Evolutionary conservation across 2,888 invertebrate species (phyloP).

Genomic region (Stenolophus ochropezus): DNA sequence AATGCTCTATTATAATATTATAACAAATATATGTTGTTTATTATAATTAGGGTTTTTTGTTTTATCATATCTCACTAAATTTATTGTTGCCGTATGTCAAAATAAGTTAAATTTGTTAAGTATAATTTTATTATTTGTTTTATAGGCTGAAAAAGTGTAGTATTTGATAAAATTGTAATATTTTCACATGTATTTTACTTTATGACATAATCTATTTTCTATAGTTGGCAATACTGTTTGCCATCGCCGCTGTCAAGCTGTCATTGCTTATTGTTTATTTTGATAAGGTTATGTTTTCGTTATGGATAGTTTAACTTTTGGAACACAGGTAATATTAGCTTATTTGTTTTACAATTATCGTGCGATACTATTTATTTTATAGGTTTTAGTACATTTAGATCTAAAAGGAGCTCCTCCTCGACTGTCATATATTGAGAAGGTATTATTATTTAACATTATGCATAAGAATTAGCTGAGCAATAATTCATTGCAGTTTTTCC

Average conservation of each 20-base stretch:
- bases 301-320: constrained; percentile 74
- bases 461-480: not conserved
- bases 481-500: constrained; percentile 75
- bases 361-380: constrained; percentile 62
- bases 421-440: constrained; percentile 77
- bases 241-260: not conserved
- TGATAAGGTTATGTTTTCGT: constrained; percentile 62
- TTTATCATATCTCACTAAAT: too few relatives aligned
- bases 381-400: constrained; percentile 81
- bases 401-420: constrained; percentile 85
- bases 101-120: too few relatives aligned
- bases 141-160: too few relatives aligned
- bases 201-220: too few relatives aligned
- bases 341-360: constrained; percentile 52
- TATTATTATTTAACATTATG: constrained; percentile 63
- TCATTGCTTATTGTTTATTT: constrained; percentile 17
- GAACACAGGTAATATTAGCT: constrained; percentile 73
- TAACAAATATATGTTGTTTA: too few relatives aligned
- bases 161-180: too few relatives aligned
- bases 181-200: too few relatives aligned
- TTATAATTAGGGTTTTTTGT: too few relatives aligned
- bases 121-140: too few relatives aligned
- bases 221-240: too few relatives aligned
- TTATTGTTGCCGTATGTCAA: too few relatives aligned
- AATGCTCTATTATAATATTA: too few relatives aligned